phyloP scores from a whole-genome alignment of 2,797 vertebrate genomes.

The Gorsachius magnificus region DNA sequence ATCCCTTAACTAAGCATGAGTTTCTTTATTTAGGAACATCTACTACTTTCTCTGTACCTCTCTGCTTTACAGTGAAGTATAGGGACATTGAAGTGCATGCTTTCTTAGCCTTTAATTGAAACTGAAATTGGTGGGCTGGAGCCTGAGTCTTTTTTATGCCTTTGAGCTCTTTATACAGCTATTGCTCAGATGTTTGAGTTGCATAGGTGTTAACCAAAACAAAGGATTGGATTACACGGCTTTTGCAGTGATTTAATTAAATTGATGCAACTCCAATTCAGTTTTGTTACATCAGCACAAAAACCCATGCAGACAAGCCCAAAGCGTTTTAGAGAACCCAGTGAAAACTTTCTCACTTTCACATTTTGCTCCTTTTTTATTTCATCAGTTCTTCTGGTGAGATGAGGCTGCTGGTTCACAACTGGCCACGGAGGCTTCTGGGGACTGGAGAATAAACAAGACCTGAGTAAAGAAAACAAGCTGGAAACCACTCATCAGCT shows the following conservation, averaged over 20 bases:
- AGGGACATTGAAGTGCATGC: not conserved
- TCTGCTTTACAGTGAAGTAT: not conserved
- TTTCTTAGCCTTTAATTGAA: not conserved
- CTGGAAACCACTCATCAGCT: not conserved
- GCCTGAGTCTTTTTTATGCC: not conserved
- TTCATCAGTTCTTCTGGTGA: not conserved
- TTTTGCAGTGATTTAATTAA: constrained; percentile 35
- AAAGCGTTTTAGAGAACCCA: not conserved
- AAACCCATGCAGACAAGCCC: not conserved
- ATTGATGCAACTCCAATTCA: not conserved
- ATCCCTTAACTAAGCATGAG: not conserved
- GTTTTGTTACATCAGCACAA: constrained; percentile 1
- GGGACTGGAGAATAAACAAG: not conserved
- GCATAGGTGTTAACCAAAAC: constrained; percentile 16
- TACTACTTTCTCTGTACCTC: not conserved
- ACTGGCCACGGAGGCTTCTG: not conserved
- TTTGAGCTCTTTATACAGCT: not conserved
- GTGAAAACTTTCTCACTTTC: not conserved
- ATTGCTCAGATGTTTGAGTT: not conserved
- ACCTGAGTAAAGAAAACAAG: not conserved
- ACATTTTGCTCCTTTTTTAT: not conserved
- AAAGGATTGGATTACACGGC: not conserved
- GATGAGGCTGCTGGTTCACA: not conserved
- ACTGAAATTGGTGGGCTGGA: not conserved
- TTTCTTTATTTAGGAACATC: not conserved